Conservation (phyloP, 2,113 vertebrate species). For the Silurus asotus region DNA sequence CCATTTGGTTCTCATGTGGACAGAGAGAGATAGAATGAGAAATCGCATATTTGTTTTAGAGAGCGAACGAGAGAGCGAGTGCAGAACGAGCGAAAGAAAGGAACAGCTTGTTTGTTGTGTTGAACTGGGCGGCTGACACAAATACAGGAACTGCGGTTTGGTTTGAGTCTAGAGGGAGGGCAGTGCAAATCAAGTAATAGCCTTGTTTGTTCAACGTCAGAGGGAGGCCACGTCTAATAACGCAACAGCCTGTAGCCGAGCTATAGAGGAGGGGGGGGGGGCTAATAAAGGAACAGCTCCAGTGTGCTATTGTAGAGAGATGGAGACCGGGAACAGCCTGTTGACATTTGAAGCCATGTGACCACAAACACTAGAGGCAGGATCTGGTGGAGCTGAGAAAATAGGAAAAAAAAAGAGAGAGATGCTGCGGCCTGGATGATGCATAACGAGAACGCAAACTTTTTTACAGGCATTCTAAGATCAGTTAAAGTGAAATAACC, state of each 20-base stretch:
- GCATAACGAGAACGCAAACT: constrained; percentile 38
- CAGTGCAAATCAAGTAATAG: constrained; percentile 50
- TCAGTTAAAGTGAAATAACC: constrained; percentile 40
- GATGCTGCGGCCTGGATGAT: constrained; percentile 26
- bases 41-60: constrained; percentile 54
- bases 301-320: constrained; percentile 47
- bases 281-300: constrained; percentile 52
- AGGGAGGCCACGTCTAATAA: constrained; percentile 45
- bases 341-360: constrained; percentile 58
- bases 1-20: constrained; percentile 47
- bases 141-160: constrained; percentile 56
- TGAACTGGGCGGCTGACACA: constrained; percentile 45
- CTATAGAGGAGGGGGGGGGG: constrained; percentile 38
- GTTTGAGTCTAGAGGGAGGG: constrained; percentile 50
- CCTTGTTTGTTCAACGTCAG: constrained; percentile 49
- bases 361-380: constrained; percentile 47
- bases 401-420: constrained; percentile 13
- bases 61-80: not conserved
- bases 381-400: constrained; percentile 33
- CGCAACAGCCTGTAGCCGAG: constrained; percentile 46
- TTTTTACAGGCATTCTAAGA: constrained; percentile 56
- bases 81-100: constrained; percentile 43
- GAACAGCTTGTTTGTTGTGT: constrained; percentile 61
- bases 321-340: constrained; percentile 52
- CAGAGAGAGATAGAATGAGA: constrained; percentile 19